Conservation (phyloP, 2,888 invertebrate species). For the Subacronicta megacephala region DNA sequence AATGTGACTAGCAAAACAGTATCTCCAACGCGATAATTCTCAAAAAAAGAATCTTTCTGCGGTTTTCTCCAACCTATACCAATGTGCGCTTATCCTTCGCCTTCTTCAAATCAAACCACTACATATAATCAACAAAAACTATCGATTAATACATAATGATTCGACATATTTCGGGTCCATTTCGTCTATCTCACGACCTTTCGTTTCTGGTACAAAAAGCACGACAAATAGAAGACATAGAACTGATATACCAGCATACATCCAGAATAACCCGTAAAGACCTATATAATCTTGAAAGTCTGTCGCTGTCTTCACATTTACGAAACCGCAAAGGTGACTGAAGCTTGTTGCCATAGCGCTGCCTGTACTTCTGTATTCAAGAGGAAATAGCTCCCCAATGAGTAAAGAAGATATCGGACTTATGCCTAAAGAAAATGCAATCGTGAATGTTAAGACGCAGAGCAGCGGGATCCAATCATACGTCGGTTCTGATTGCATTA, state of each 20-base stretch:
- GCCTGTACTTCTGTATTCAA: slow-evolving; percentile 92
- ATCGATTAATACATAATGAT: slow-evolving; percentile 89
- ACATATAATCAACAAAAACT: slow-evolving; percentile 58
- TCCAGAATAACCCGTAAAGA: slow-evolving; percentile 95
- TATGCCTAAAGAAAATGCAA: slow-evolving; percentile 94
- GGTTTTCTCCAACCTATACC: slow-evolving; percentile 17
- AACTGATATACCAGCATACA: slow-evolving; percentile 95
- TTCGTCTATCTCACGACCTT: slow-evolving; percentile 96
- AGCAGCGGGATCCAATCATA: slow-evolving; percentile 95
- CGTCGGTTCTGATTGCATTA: slow-evolving; percentile 78
- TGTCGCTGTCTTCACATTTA: slow-evolving; percentile 95
- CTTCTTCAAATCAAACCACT: slow-evolving; percentile 40
- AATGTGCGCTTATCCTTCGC: slow-evolving; percentile 41
- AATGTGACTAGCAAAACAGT: slow-evolving; percentile 52
- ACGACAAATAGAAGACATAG: slow-evolving; percentile 95
- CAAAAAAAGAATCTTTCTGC: slow-evolving; percentile 7
- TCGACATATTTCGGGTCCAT: slow-evolving; percentile 93
- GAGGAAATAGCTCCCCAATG: slow-evolving; percentile 92
- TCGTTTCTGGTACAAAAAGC: slow-evolving; percentile 96
- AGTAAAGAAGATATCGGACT: slow-evolving; percentile 93
- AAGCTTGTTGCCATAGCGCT: slow-evolving; percentile 93
- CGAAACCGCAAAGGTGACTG: slow-evolving; percentile 95
- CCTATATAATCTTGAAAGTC: slow-evolving; percentile 94
- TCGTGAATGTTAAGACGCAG: slow-evolving; percentile 95
- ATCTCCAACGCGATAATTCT: slow-evolving; percentile 12